Percentiles rank a stretch among this genome's conserved stretches.
Evolutionary conservation across 2,888 invertebrate species (phyloP).

Genomic region (Lasius platythorax): DNA sequence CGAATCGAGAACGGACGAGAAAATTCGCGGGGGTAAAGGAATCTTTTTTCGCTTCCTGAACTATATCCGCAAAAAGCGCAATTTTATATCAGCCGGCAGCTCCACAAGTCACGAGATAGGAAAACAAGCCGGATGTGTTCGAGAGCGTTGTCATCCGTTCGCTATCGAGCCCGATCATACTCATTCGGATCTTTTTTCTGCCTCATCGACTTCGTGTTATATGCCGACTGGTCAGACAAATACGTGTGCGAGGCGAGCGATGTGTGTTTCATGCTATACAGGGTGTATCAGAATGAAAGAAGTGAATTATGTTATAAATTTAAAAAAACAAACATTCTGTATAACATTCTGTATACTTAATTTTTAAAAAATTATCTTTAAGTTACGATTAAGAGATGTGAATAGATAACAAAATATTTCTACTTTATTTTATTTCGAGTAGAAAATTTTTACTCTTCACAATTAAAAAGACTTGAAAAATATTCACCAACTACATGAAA

Average conservation of each 20-base stretch:
- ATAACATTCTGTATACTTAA: too few relatives aligned
- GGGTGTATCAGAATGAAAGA: background rate
- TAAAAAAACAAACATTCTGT: background rate
- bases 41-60: background rate
- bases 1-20: background rate
- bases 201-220: constrained; percentile 29
- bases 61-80: background rate
- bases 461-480: background rate
- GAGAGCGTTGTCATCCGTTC: constrained; percentile 30
- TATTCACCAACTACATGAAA: background rate
- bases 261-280: background rate
- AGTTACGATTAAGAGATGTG: background rate
- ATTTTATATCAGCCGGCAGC: constrained; percentile 6
- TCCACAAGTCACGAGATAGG: constrained; percentile 7
- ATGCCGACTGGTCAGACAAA: background rate
- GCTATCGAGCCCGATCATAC: constrained; percentile 39
- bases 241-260: background rate
- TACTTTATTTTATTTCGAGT: background rate
- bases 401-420: background rate
- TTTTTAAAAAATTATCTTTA: background rate
- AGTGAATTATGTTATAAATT: background rate
- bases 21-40: background rate
- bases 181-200: constrained; percentile 22
- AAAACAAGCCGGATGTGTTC: constrained; percentile 19
- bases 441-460: background rate